Evolutionary conservation across 2,113 vertebrate species (phyloP), one percentile per base, ranked within the genome.

Genomic region (Leucoraja erinaceus): DNA sequence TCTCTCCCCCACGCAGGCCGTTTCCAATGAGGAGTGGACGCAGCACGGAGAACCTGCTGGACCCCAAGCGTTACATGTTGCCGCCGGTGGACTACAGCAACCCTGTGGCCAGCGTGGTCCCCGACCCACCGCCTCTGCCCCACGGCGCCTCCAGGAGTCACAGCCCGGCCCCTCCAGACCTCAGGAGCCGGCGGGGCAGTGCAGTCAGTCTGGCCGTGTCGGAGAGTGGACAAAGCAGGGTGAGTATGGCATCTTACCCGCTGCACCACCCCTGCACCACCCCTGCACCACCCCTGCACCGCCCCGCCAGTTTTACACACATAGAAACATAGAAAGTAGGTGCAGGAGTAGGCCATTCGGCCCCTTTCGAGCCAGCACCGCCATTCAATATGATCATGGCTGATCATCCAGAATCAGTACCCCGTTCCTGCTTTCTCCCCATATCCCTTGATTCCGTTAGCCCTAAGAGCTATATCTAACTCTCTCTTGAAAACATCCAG

Each of bases 1-100:
- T 20, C 59, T 33, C 10, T 93, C 76, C 93, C 31, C 93, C 94
- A 81, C 93, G 93, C 94, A 98, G 97, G 93, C 94, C 95, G 25
- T 96, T 95, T 66, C 96, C 97, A 0, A 94, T 98, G 72, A 95
- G 97, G 93, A 97, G 97, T 94, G 96, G 95, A 93, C 97, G 97
- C 95, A 98, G 98, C 77, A 95, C 97, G 92, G 97, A 97, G 94
- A 97, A 98, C 94, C 96, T 98, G 91, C 94, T 98, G 93, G 97
- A 97, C 59, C 95, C 25, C n/a, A 94, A 94, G 0, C 94, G 96
- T 93, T 68, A 38, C 9, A 96, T 95, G 68, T 94, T 95, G 18
- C 97, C 95, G 79, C 94, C 0, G 93, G 94, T 93, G 54, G 94
- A 47, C 59, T 95, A 95, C 88, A 93, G 94, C 95, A 90, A 96